phyloP scores from a whole-genome alignment of 2,797 vertebrate species.

The Oreortyx pictus region DNA sequence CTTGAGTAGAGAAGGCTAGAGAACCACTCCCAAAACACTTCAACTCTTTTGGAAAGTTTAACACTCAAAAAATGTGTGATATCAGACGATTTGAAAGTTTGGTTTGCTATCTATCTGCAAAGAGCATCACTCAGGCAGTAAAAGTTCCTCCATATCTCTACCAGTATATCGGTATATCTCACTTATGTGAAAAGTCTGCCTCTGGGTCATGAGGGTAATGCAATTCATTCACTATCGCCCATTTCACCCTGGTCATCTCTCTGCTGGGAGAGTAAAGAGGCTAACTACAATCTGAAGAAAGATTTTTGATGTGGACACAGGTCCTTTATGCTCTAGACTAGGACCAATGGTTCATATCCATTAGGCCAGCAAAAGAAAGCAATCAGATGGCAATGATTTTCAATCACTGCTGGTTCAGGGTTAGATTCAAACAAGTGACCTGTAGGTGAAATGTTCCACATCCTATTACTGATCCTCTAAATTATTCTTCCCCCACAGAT shows the following conservation, averaged over 20 bases:
- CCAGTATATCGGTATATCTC: neutral
- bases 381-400: slow-evolving; percentile 78
- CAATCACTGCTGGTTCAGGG: slow-evolving; percentile 73
- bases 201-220: neutral
- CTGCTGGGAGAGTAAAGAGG: slow-evolving; percentile 33
- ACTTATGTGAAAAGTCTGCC: neutral
- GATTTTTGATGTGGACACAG: slow-evolving; percentile 38
- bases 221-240: neutral
- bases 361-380: slow-evolving; percentile 72
- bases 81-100: neutral
- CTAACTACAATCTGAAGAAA: slow-evolving; percentile 35
- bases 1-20: neutral
- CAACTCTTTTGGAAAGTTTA: neutral
- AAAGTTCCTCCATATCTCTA: slow-evolving; percentile 10
- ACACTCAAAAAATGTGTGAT: fast-evolving
- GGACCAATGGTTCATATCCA: slow-evolving; percentile 66
- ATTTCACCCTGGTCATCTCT: neutral
- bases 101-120: neutral
- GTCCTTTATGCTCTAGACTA: slow-evolving; percentile 40
- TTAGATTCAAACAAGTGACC: slow-evolving; percentile 76
- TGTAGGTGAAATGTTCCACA: slow-evolving; percentile 75
- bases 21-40: neutral
- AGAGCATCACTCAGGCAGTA: neutral
- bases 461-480: slow-evolving; percentile 75
- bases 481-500: slow-evolving; percentile 74